A percentile compares a stretch with the other conserved stretches of the same genome.
Conservation (phyloP, 2,797 vertebrate species). For the Manis javanica region DNA sequence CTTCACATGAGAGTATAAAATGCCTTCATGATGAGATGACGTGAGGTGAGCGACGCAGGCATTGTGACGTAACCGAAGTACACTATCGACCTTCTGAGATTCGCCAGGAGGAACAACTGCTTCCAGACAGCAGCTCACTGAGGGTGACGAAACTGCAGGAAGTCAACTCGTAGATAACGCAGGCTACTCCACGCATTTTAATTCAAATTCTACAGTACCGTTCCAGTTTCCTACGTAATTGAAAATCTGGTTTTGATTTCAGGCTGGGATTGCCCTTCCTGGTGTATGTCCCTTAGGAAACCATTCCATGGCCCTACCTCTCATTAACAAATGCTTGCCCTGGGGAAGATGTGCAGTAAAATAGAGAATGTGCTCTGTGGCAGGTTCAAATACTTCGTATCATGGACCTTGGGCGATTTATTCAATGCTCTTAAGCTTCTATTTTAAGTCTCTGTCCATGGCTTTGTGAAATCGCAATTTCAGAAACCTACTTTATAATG, state of each 20-base stretch:
- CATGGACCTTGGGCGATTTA: background rate
- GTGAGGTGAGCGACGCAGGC: background rate
- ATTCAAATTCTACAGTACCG: background rate
- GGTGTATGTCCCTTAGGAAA: background rate
- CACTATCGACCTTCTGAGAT: background rate
- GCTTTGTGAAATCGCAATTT: constrained; percentile 36
- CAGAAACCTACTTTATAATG: constrained; percentile 24
- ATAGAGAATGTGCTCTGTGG: background rate
- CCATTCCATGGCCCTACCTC: background rate
- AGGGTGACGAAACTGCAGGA: background rate
- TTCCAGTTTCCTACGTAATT: background rate
- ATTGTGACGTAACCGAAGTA: background rate
- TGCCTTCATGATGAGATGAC: background rate
- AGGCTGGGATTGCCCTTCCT: background rate
- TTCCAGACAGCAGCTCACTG: background rate
- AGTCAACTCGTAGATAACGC: background rate
- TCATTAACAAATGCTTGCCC: background rate
- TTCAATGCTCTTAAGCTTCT: background rate
- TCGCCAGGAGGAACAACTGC: background rate
- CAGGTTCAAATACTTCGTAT: background rate
- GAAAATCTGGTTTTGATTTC: background rate
- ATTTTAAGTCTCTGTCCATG: background rate
- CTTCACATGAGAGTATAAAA: background rate
- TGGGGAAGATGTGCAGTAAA: background rate
- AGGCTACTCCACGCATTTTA: background rate